These are phyloP conservation scores for Numenius phaeopus DNA, from an alignment of 2,797 vertebrate species.

Conservation along the genomic window DNA sequence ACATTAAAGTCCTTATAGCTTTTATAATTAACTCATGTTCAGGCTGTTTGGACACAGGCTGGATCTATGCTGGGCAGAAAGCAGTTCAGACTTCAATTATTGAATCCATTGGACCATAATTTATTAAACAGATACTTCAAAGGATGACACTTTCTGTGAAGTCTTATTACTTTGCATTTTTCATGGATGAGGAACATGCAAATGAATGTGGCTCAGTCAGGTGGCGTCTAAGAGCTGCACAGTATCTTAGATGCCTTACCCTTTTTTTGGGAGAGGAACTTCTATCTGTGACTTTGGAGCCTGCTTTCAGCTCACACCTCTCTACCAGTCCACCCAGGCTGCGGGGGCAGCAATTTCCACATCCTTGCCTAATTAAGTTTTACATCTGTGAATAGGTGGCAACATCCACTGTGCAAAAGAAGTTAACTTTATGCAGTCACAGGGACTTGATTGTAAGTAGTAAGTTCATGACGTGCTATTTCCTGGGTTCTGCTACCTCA, in stretches of 20 bases:
- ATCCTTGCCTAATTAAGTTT: not conserved
- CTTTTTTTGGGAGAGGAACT: not conserved
- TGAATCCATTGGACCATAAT: not conserved
- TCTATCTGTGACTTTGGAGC: rapidly evolving
- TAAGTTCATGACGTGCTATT: rapidly evolving
- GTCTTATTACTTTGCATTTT: not conserved
- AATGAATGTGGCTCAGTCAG: not conserved
- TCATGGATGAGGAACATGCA: not conserved
- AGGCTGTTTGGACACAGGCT: not conserved
- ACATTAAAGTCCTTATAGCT: not conserved
- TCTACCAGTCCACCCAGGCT: not conserved
- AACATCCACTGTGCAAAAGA: not conserved
- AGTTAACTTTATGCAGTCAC: not conserved
- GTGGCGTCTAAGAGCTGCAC: not conserved
- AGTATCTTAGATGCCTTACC: not conserved
- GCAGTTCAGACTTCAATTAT: not conserved
- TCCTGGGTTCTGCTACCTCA: not conserved
- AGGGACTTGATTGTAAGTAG: rapidly evolving
- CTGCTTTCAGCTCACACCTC: not conserved
- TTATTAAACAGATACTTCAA: not conserved
- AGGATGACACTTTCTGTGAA: not conserved
- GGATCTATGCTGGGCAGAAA: not conserved
- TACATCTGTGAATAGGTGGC: not conserved
- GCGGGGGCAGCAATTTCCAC: not conserved
- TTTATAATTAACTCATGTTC: not conserved